phyloP scores from a whole-genome alignment of 2,113 vertebrate species.

The Poeciliopsis turrubarensis region DNA sequence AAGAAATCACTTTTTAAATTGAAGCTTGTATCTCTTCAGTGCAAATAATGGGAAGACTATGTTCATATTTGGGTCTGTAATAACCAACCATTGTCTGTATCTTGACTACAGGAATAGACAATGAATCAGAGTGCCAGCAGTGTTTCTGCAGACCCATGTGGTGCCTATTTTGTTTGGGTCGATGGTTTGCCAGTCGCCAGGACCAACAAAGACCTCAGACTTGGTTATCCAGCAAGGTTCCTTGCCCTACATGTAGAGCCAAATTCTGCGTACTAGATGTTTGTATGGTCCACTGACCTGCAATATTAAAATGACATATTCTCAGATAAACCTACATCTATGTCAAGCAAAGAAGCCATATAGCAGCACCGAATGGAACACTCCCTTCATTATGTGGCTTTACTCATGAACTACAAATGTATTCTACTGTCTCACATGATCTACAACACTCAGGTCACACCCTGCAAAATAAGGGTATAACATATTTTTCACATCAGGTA shows the following conservation, averaged over 20 bases:
- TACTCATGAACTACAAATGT: not conserved
- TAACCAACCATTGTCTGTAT: conserved; percentile 11
- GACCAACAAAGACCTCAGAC: conserved; percentile 92
- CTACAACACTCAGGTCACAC: not conserved
- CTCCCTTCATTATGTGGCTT: not conserved
- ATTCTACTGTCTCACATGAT: not conserved
- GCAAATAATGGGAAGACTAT: not conserved
- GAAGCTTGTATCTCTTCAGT: not conserved
- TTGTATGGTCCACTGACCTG: conserved; percentile 81
- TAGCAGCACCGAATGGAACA: not conserved
- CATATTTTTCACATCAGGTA: too few relatives aligned
- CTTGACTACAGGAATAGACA: conserved; percentile 8
- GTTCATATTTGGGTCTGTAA: not conserved
- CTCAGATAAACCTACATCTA: not conserved
- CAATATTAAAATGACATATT: not conserved
- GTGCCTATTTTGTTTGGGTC: conserved; percentile 94
- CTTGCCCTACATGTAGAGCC: conserved; percentile 92
- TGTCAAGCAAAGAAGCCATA: not conserved
- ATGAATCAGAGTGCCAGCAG: conserved; percentile 84
- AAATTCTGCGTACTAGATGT: conserved; percentile 94
- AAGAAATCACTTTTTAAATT: not conserved
- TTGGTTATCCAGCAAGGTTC: conserved; percentile 91
- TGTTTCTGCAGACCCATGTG: conserved; percentile 97
- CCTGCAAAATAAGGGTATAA: too few relatives aligned
- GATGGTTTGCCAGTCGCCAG: conserved; percentile 96